Conservation (phyloP, 2,113 vertebrate genomes). For the Talpa occidentalis region DNA sequence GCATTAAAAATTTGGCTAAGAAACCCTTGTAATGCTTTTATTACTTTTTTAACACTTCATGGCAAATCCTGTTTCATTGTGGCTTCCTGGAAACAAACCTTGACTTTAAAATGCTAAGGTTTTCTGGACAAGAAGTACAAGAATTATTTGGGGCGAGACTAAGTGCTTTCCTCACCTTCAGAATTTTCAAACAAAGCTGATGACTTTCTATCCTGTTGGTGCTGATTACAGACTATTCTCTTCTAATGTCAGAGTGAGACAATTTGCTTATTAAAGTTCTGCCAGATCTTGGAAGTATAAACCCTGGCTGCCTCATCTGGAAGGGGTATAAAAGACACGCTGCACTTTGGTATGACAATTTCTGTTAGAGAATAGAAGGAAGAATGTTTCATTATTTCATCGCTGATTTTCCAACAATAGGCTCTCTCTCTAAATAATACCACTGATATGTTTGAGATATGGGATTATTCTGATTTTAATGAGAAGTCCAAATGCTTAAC, state of each 20-base stretch:
- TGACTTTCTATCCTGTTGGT: constrained; percentile 6
- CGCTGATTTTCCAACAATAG: constrained; percentile 37
- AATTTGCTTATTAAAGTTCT: constrained; percentile 27
- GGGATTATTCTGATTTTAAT: constrained; percentile 10
- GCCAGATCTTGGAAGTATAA: not conserved
- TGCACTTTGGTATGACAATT: not conserved
- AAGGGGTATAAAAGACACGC: not conserved
- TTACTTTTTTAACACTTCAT: constrained; percentile 54
- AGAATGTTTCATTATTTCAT: constrained; percentile 41
- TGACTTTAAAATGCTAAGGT: constrained; percentile 35
- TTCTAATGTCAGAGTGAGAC: not conserved
- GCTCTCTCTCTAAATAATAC: not conserved
- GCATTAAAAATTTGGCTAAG: constrained; percentile 59
- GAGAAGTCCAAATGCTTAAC: constrained; percentile 26
- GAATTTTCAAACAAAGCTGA: constrained; percentile 2
- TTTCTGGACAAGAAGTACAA: not conserved
- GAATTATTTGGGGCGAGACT: not conserved
- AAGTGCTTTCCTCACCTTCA: not conserved
- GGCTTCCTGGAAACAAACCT: constrained; percentile 52
- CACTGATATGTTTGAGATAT: constrained; percentile 52
- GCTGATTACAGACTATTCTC: not conserved
- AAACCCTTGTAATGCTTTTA: constrained; percentile 44
- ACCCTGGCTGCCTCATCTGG: not conserved
- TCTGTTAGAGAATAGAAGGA: constrained; percentile 10
- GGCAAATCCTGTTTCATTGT: constrained; percentile 47